Evolutionary conservation across 2,888 invertebrate genomes (phyloP), one percentile per base, ranked within the genome.

Genomic region (Willowsia nigromaculata): DNA sequence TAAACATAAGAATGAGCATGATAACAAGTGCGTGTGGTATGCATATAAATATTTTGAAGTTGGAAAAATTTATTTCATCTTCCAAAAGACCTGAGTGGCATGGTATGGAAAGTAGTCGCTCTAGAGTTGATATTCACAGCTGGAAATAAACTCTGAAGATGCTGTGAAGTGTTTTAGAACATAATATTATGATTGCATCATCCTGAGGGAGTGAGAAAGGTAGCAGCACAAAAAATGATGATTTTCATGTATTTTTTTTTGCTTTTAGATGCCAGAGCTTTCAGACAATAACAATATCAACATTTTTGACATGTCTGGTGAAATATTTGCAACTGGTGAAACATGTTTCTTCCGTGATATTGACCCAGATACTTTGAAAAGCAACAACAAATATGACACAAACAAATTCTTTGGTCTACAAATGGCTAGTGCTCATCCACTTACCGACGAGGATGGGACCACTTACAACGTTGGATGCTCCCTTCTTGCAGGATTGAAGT

Each of bases 241-340:
- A n/a, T 37, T 15, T 81, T 18, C 25, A 37, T 65, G 18, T 30
- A 43, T 59, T 50, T 7, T 22, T 76, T 43, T 71, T 59, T 33
- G 53, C 40, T 40, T 65, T 0, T 59, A 90, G 89, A 90, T 90
- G 80, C 89, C 90, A 30, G 94, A 94, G 84, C 71, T 93, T 59
- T 94, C 94, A 0, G 95, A 95, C 93, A 95, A 95, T 92, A 94
- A 94, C 43, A 93, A 93, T 50, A 94, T 94, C 7, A 94, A 94
- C 81, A 93, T 95, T 9, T 94, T 94, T 91, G 93, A 93, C 37
- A 91, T 94, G 47, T 94, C 94, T 13, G 94, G 94, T 88, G 93
- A 94, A 50, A 90, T 95, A 5, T 95, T 94, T 90, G 94, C 94
- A 0, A 91, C 94, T 3, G 94, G 95, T 1, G 95, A 95, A 92